Conservation (phyloP, 2,888 invertebrate genomes). For the Lymantria monacha region DNA sequence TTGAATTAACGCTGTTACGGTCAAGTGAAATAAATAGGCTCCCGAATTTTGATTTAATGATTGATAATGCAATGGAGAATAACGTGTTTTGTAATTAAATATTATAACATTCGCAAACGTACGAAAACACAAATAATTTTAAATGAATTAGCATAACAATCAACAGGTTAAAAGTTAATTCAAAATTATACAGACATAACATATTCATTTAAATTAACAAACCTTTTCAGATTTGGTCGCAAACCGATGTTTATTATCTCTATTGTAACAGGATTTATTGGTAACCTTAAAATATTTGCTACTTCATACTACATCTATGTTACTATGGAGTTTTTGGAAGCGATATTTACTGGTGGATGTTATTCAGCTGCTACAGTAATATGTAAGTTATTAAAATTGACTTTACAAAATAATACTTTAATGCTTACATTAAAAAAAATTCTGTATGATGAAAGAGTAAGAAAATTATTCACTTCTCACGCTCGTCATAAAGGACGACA, state of each 20-base stretch:
- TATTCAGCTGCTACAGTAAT: constrained; percentile 56
- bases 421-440: neutral
- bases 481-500: too few relatives aligned
- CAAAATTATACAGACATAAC: neutral
- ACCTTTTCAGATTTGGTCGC: constrained; percentile 55
- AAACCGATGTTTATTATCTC: constrained; percentile 58
- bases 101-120: too few relatives aligned
- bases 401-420: neutral
- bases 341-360: constrained; percentile 52
- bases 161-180: too few relatives aligned
- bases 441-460: too few relatives aligned
- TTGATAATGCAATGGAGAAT: too few relatives aligned
- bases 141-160: too few relatives aligned
- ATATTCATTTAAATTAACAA: neutral
- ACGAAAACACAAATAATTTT: too few relatives aligned
- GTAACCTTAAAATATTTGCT: constrained; percentile 57
- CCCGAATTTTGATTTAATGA: too few relatives aligned
- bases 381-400: constrained; percentile 42
- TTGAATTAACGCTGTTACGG: too few relatives aligned
- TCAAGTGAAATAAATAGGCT: too few relatives aligned
- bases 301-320: constrained; percentile 55
- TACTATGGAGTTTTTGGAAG: constrained; percentile 57
- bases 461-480: too few relatives aligned
- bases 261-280: constrained; percentile 49
- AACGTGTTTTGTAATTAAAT: too few relatives aligned